These are phyloP conservation scores for Orchesella flavescens DNA, from an alignment of 2,888 invertebrate species.

Conservation along the genomic window DNA sequence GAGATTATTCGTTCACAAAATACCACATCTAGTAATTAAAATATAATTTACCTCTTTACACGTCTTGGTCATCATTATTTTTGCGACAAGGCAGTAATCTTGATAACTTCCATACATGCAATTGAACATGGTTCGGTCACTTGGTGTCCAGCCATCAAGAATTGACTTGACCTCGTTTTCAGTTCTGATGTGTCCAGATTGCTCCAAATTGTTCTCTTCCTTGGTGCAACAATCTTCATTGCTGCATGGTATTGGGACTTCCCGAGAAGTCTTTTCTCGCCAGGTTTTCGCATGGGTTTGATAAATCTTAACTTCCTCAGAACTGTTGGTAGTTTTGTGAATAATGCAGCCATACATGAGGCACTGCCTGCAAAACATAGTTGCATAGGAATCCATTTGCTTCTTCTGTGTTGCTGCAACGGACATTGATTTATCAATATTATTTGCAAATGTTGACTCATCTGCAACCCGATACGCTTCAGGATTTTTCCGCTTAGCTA, in stretches of 20 bases:
- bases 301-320: not conserved
- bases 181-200: too few relatives aligned
- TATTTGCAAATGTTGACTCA: not conserved
- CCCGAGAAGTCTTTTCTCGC: not conserved
- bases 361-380: slow-evolving; percentile 15
- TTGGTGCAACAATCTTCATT: too few relatives aligned
- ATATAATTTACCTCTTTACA: slow-evolving; percentile 5
- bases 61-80: not conserved
- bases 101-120: not conserved
- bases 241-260: too few relatives aligned
- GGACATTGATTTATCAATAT: too few relatives aligned
- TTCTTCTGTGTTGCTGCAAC: not conserved
- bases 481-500: not conserved
- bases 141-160: not conserved
- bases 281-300: not conserved
- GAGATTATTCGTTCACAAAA: too few relatives aligned
- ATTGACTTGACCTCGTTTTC: too few relatives aligned
- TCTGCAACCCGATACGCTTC: not conserved
- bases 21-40: too few relatives aligned
- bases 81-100: slow-evolving; percentile 14
- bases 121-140: not conserved
- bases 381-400: slow-evolving; percentile 14
- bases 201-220: too few relatives aligned
- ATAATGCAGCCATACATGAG: slow-evolving; percentile 2
- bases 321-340: not conserved